Evolutionary conservation across 1,140 invertebrate genomes (phyloP).

Genomic region (Brachionus manjavacas): DNA sequence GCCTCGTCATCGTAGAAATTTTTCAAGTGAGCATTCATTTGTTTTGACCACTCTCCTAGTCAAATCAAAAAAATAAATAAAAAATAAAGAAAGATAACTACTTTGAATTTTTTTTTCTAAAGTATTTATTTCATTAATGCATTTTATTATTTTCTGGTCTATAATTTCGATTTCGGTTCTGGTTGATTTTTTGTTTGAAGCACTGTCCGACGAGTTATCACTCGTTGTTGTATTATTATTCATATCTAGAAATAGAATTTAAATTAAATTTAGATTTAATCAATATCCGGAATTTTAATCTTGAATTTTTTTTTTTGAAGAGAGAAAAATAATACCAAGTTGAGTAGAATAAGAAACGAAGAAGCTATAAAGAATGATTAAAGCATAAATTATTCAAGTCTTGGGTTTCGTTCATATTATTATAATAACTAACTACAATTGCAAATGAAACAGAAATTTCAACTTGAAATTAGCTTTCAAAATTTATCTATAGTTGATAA

Average conservation of each 20-base stretch:
- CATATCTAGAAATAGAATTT: not conserved
- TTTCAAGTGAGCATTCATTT: slow-evolving; percentile 38
- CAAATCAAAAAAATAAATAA: not conserved
- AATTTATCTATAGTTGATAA: not conserved
- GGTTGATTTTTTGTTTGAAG: not conserved
- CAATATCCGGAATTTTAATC: not conserved
- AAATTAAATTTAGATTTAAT: not conserved
- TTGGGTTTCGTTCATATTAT: not conserved
- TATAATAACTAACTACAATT: not conserved
- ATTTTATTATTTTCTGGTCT: slow-evolving; percentile 38
- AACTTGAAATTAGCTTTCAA: not conserved
- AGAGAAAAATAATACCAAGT: not conserved
- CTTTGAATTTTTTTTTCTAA: slow-evolving; percentile 35
- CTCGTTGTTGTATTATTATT: slow-evolving; percentile 29
- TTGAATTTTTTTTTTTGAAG: not conserved
- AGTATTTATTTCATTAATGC: slow-evolving; percentile 31
- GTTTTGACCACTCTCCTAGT: slow-evolving; percentile 39
- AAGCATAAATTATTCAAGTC: not conserved
- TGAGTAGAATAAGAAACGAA: not conserved
- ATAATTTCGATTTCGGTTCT: slow-evolving; percentile 25
- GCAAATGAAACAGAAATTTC: not conserved
- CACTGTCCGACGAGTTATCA: slow-evolving; percentile 37
- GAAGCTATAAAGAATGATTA: not conserved
- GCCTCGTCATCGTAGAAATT: not conserved
- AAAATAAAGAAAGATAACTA: not conserved